Percentiles rank a stretch among this genome's conserved stretches.
phyloP scores from a whole-genome alignment of 2,888 invertebrate species.

The Augochlorella aurata region DNA sequence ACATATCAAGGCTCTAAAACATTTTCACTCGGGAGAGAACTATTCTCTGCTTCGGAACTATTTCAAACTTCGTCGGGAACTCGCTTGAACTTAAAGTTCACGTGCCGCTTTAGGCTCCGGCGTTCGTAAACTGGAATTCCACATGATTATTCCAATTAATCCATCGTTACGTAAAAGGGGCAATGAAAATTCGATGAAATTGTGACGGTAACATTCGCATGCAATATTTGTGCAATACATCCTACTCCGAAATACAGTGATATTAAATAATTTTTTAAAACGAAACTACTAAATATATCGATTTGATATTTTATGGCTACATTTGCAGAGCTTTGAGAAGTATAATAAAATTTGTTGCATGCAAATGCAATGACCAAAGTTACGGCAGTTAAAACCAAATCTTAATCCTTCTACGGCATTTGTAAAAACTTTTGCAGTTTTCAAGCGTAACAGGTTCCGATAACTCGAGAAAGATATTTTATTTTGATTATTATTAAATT shows the following conservation, averaged over 20 bases:
- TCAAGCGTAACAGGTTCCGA: too few relatives aligned
- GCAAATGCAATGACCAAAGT: background rate
- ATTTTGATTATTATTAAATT: too few relatives aligned
- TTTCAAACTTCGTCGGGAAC: background rate
- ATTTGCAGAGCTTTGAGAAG: background rate
- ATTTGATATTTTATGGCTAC: background rate
- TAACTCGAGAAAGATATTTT: too few relatives aligned
- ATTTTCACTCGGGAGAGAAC: slow-evolving; percentile 13
- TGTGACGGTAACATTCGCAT: background rate
- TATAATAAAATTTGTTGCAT: background rate
- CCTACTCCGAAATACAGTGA: too few relatives aligned
- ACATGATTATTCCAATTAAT: slow-evolving; percentile 2
- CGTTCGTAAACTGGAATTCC: background rate
- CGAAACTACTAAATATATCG: background rate
- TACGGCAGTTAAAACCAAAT: background rate
- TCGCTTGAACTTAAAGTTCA: slow-evolving; percentile 15
- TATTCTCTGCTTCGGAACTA: slow-evolving; percentile 1
- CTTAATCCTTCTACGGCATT: too few relatives aligned
- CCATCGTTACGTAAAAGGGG: background rate
- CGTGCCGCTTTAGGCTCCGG: background rate
- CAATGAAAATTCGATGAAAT: background rate
- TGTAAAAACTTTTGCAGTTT: too few relatives aligned
- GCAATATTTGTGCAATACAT: too few relatives aligned
- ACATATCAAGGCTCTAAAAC: background rate
- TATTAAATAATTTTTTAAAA: background rate